Percentiles rank a stretch among this genome's conserved stretches.
Conservation (phyloP, 2,113 vertebrate genomes). For the Pyrgilauda ruficollis region DNA sequence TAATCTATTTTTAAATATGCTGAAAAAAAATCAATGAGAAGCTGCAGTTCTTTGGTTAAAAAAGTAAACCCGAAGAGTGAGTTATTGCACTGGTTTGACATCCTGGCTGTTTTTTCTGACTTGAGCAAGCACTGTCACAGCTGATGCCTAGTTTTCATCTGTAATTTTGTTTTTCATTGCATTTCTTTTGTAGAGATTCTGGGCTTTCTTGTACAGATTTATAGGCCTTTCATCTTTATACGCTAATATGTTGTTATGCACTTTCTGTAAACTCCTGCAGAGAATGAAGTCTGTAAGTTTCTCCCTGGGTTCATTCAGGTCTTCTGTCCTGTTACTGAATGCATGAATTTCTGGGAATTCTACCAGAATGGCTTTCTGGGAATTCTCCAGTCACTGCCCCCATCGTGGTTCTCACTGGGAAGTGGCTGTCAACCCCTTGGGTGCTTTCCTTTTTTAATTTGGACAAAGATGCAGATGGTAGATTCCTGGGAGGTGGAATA, state of each 20-base stretch:
- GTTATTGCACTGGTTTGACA: neutral
- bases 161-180: neutral
- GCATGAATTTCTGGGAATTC: neutral
- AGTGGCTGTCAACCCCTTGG: neutral
- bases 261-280: neutral
- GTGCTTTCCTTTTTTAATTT: neutral
- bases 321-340: neutral
- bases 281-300: neutral
- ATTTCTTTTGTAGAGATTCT: neutral
- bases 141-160: neutral
- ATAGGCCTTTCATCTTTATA: neutral
- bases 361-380: neutral
- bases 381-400: neutral
- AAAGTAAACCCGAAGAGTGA: neutral
- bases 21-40: neutral
- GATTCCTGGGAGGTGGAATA: neutral
- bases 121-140: neutral
- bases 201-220: neutral
- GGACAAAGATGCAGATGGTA: neutral
- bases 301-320: neutral
- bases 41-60: neutral
- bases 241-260: neutral
- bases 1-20: neutral
- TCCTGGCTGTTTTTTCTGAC: neutral
- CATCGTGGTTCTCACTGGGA: neutral